Evolutionary conservation across 2,113 vertebrate species (phyloP).

Genomic region (Lagenorhynchus albirostris): DNA sequence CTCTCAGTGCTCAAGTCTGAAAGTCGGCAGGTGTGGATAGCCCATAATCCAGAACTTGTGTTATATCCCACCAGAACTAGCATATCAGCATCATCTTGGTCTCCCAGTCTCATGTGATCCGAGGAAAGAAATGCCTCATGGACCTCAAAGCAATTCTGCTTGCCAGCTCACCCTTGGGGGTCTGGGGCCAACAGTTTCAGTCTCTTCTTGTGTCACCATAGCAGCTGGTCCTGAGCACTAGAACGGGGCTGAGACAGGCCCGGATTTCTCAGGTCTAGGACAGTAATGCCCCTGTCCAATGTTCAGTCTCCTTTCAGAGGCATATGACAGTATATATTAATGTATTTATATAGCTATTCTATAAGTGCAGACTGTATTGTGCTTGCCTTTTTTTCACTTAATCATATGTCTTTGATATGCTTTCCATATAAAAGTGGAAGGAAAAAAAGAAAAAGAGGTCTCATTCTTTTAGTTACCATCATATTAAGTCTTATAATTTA

Average conservation of each 20-base stretch:
- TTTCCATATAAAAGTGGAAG: neutral
- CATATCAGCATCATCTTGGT: neutral
- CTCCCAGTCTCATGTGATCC: neutral
- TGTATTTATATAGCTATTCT: neutral
- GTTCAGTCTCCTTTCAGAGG: neutral
- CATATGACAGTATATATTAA: neutral
- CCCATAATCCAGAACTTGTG: neutral
- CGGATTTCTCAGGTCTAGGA: neutral
- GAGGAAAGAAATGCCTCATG: neutral
- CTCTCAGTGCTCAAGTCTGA: neutral
- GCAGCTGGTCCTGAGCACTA: neutral
- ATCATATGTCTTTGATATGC: neutral
- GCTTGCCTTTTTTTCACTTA: neutral
- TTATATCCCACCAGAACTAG: neutral
- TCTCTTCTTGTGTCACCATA: neutral
- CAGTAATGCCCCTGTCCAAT: neutral
- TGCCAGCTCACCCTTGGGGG: neutral
- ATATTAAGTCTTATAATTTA: neutral
- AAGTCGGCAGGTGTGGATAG: neutral
- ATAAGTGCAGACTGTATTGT: neutral
- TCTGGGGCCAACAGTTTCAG: neutral
- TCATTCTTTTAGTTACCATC: neutral
- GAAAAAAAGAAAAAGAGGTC: neutral
- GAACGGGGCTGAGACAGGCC: neutral
- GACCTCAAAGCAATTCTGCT: neutral